Conservation (phyloP, 2,888 invertebrate genomes). For the Operophtera brumata region DNA sequence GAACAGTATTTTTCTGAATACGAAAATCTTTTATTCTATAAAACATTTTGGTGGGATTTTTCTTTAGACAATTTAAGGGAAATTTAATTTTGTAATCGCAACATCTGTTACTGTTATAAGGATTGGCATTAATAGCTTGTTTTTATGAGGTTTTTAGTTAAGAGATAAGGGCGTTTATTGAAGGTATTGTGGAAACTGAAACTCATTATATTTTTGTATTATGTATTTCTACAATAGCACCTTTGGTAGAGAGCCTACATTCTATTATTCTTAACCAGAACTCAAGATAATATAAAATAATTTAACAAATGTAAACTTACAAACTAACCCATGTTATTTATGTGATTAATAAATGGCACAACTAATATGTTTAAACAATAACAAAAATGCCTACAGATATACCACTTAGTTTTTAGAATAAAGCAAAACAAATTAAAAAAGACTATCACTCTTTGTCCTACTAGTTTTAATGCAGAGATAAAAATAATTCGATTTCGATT, state of each 20-base stretch:
- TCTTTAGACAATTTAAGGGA: conserved; percentile 28
- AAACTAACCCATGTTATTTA: too few relatives aligned
- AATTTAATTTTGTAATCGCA: conserved; percentile 21
- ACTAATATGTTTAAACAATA: too few relatives aligned
- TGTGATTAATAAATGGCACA: too few relatives aligned
- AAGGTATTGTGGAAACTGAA: not conserved
- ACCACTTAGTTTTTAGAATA: too few relatives aligned
- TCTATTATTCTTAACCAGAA: not conserved
- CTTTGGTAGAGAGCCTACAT: conserved; percentile 41
- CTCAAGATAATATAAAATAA: not conserved
- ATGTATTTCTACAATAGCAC: conserved; percentile 19
- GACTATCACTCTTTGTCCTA: too few relatives aligned
- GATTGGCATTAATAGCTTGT: not conserved
- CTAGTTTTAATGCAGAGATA: too few relatives aligned
- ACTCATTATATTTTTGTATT: conserved; percentile 7
- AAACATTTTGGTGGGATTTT: conserved; percentile 38
- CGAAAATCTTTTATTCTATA: conserved; percentile 43
- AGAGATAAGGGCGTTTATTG: not conserved
- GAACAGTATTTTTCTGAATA: conserved; percentile 50
- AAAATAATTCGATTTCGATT: too few relatives aligned
- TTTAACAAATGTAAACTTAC: too few relatives aligned
- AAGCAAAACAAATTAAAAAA: too few relatives aligned
- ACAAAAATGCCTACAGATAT: too few relatives aligned
- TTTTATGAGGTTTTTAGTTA: not conserved
- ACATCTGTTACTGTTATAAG: conserved; percentile 17